Percentiles rank a stretch among this genome's conserved stretches.
Evolutionary conservation across 2,113 vertebrate genomes (phyloP).

Genomic region (Phodopus roborovskii): DNA sequence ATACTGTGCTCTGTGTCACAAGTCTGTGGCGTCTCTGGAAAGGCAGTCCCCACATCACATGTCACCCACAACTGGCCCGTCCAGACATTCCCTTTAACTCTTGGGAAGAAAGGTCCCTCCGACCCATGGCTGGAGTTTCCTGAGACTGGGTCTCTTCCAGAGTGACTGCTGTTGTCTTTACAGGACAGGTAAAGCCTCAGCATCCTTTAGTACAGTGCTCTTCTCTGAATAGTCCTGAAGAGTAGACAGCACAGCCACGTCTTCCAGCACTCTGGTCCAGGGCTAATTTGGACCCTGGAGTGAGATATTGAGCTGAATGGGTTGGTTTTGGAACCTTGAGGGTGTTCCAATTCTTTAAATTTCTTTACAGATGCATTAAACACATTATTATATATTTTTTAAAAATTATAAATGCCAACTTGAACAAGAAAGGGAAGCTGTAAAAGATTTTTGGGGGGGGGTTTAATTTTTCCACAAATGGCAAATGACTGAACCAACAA

Average conservation of each 20-base stretch:
- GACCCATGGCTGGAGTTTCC: background rate
- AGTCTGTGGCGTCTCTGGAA: background rate
- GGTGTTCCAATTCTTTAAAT: background rate
- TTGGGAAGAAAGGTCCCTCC: background rate
- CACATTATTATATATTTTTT: background rate
- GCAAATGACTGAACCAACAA: background rate
- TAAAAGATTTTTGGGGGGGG: background rate
- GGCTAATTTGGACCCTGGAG: background rate
- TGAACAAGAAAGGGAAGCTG: background rate
- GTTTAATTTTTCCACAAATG: background rate
- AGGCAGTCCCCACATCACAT: background rate
- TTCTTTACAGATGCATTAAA: background rate
- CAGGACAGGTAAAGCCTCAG: background rate
- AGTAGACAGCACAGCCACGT: fast-evolving
- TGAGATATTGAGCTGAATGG: too few relatives aligned
- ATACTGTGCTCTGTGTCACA: fast-evolving
- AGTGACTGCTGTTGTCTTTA: background rate
- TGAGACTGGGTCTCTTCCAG: background rate
- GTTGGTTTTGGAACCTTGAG: background rate
- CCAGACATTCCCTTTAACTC: background rate
- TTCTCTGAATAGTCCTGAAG: background rate
- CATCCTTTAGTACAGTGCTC: background rate
- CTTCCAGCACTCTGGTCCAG: too few relatives aligned
- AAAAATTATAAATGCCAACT: background rate
- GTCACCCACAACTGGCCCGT: fast-evolving